Conservation (phyloP, 2,797 vertebrate genomes). For the Crax fasciolata region DNA sequence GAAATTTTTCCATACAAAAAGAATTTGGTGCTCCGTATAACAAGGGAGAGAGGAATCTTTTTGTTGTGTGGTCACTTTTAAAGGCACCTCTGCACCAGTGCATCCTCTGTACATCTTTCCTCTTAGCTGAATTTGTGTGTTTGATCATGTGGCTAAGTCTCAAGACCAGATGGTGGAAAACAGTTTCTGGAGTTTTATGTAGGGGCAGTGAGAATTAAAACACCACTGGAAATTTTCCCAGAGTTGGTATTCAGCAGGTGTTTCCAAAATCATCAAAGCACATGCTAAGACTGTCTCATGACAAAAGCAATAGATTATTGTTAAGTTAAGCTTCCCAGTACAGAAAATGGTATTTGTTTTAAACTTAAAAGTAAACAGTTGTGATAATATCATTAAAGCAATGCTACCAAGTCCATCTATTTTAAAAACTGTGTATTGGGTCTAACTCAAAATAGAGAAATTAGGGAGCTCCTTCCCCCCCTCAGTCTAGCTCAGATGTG, state of each 20-base stretch:
- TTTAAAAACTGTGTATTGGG: not conserved
- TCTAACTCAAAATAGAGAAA: not conserved
- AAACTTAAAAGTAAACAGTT: not conserved
- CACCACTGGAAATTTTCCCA: not conserved
- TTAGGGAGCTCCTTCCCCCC: not conserved
- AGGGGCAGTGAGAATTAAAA: not conserved
- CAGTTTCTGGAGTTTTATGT: not conserved
- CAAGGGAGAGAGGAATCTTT: not conserved
- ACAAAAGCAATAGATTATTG: not conserved
- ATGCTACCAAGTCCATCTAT: not conserved
- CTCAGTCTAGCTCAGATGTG: not conserved
- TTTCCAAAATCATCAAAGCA: not conserved
- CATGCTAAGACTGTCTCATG: not conserved
- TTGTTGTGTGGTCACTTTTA: not conserved
- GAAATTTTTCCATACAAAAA: not conserved
- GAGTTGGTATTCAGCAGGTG: not conserved
- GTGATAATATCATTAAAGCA: not conserved
- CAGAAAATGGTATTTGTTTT: not conserved
- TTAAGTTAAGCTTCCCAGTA: not conserved
- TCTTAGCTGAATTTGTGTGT: not conserved
- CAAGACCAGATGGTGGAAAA: not conserved
- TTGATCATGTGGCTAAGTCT: not conserved
- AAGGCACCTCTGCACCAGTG: not conserved
- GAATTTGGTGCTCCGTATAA: not conserved
- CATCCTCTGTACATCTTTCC: not conserved